Evolutionary conservation across 2,113 vertebrate species (phyloP).

Genomic region (Nestor notabilis): DNA sequence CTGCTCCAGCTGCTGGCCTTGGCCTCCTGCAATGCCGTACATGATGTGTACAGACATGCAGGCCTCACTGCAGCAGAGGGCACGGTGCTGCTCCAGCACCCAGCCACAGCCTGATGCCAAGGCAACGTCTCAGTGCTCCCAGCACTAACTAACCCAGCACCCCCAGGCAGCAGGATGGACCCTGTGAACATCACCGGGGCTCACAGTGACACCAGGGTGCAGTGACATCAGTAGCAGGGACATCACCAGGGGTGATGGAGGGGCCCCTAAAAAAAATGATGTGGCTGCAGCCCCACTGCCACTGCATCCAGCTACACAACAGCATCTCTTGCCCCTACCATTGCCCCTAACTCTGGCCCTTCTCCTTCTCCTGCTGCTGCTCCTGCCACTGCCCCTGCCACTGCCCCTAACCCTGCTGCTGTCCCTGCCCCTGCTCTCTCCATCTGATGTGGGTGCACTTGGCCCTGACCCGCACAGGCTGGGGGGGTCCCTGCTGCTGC

Average conservation of each 20-base stretch:
- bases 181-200: neutral
- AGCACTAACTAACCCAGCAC: neutral
- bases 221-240: neutral
- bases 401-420: neutral
- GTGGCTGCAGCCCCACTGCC: neutral
- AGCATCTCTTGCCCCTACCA: neutral
- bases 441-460: neutral
- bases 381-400: neutral
- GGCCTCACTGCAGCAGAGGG: neutral
- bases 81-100: neutral
- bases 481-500: neutral
- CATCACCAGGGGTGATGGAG: neutral
- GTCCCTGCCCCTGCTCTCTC: neutral
- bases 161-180: neutral
- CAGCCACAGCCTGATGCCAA: neutral
- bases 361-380: neutral
- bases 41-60: too few relatives aligned
- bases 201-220: neutral
- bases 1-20: neutral
- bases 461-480: neutral
- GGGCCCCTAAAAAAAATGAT: neutral
- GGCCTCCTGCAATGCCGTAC: neutral
- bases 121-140: neutral
- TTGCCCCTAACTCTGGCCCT: too few relatives aligned
- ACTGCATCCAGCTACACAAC: neutral